Evolutionary conservation across 1,140 invertebrate genomes (phyloP).

Genomic region (Subanguina moxae): DNA sequence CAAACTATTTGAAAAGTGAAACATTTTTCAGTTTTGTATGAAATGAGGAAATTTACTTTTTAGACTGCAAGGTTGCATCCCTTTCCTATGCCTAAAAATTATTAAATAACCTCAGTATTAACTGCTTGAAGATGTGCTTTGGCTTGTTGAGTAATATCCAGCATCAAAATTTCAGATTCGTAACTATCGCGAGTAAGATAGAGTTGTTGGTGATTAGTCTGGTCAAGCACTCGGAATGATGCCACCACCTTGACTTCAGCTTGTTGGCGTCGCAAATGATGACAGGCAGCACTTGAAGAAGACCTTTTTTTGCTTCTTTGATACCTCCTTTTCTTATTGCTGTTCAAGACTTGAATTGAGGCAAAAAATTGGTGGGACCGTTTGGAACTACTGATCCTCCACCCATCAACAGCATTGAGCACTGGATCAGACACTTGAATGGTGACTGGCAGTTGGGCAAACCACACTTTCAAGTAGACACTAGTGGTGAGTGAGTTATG

Average conservation of each 20-base stretch:
- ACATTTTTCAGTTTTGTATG: too few relatives aligned
- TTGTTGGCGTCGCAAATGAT: neutral
- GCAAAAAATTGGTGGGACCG: neutral
- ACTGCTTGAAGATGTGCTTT: neutral
- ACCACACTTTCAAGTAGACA: constrained; percentile 4
- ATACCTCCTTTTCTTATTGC: constrained; percentile 6
- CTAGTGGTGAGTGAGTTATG: neutral
- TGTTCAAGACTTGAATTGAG: neutral
- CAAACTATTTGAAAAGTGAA: too few relatives aligned
- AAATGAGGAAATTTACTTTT: too few relatives aligned
- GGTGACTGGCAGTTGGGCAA: neutral
- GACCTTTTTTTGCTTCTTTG: neutral
- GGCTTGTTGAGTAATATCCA: neutral
- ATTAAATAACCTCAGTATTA: neutral
- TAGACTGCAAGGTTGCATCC: neutral
- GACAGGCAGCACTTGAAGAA: neutral
- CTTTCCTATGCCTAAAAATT: neutral
- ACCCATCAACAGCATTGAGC: constrained; percentile 6
- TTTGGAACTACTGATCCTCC: neutral
- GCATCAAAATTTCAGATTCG: neutral
- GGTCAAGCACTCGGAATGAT: neutral
- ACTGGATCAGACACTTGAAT: constrained; percentile 2
- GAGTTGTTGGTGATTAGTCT: too few relatives aligned
- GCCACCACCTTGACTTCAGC: neutral
- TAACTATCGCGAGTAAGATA: too few relatives aligned